These are phyloP conservation scores for Onychostoma macrolepis DNA, from an alignment of 2,113 vertebrate species.

Conservation along the genomic window DNA sequence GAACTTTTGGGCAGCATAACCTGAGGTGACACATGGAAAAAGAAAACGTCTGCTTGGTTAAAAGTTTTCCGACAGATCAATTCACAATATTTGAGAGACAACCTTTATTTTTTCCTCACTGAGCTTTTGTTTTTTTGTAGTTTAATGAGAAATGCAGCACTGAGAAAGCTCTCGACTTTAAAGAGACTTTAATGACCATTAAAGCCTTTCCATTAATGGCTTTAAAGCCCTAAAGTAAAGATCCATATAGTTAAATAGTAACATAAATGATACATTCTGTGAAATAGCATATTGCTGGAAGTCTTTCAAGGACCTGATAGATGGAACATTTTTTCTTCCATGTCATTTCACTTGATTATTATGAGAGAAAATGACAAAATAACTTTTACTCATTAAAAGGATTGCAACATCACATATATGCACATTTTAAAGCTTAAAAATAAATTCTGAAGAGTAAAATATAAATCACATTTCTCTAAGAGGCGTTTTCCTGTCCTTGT, in stretches of 20 bases:
- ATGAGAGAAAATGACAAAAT: background rate
- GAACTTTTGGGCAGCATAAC: constrained; percentile 65
- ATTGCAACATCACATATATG: background rate
- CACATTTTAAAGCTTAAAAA: background rate
- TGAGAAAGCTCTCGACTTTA: background rate
- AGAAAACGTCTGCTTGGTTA: background rate
- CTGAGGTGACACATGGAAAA: constrained; percentile 38
- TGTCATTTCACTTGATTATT: background rate
- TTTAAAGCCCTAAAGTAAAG: constrained; percentile 22
- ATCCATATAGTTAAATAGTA: constrained; percentile 25
- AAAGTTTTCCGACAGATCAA: background rate
- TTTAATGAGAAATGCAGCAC: background rate
- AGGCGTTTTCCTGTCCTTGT: background rate
- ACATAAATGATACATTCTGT: constrained; percentile 12
- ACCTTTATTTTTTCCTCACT: background rate
- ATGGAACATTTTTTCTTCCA: background rate
- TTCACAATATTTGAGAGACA: background rate
- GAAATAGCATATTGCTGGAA: background rate
- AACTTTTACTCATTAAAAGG: background rate
- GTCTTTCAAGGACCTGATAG: background rate
- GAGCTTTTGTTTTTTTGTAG: background rate
- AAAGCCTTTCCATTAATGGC: background rate
- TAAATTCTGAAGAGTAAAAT: background rate
- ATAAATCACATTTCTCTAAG: background rate
- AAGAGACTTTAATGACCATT: background rate